phyloP scores from a whole-genome alignment of 1,140 invertebrate genomes.

The Popillia japonica region DNA sequence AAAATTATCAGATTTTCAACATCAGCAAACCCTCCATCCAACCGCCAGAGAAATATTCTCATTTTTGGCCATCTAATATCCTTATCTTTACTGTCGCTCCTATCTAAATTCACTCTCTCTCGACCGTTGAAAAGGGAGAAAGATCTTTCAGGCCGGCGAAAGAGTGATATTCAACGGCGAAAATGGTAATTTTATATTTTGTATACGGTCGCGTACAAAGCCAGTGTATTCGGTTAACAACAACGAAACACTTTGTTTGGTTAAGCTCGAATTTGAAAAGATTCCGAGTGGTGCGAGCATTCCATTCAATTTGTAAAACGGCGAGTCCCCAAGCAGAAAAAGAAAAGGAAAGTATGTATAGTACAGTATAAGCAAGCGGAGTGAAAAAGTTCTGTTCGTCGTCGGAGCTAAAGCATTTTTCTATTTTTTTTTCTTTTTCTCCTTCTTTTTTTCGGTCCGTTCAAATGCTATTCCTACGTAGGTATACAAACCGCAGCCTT shows the following conservation, averaged over 20 bases:
- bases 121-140: not conserved
- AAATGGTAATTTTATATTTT: slow-evolving; percentile 3
- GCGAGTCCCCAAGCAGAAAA: not conserved
- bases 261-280: slow-evolving; percentile 13
- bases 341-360: not conserved
- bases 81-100: slow-evolving; percentile 13
- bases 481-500: not conserved
- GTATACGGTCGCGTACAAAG: slow-evolving; percentile 4
- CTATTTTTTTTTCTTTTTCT: not conserved
- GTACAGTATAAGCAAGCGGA: not conserved
- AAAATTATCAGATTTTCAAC: not conserved
- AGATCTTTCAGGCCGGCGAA: not conserved
- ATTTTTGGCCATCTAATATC: not conserved
- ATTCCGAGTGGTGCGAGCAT: not conserved
- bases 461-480: not conserved
- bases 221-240: slow-evolving; percentile 14
- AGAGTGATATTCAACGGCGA: slow-evolving; percentile 9
- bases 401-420: not conserved
- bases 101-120: slow-evolving; percentile 1
- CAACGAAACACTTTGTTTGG: slow-evolving; percentile 5
- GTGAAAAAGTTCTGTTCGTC: slow-evolving; percentile 1
- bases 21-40: not conserved
- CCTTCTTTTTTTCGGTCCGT: not conserved
- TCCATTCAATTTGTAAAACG: slow-evolving; percentile 6
- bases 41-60: not conserved